Percentiles rank a stretch among this genome's conserved stretches.
phyloP scores from a whole-genome alignment of 2,113 vertebrate species.

The Serilophus lunatus region DNA sequence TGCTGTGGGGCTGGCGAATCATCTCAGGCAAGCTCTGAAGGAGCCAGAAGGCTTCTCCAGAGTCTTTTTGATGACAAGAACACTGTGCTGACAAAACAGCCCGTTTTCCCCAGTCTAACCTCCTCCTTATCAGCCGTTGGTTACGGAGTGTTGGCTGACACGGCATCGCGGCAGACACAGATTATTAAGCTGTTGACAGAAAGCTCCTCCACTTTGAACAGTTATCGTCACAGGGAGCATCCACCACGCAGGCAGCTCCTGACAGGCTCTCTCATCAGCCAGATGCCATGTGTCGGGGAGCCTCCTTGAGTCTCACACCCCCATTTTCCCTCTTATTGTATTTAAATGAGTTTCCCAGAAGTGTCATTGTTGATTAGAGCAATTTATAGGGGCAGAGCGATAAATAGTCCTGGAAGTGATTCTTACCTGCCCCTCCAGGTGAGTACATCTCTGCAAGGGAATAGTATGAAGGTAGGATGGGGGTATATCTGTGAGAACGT shows the following conservation, averaged over 20 bases:
- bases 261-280: constrained; percentile 53
- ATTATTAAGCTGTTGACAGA: constrained; percentile 63
- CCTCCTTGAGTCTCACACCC: background rate
- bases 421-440: background rate
- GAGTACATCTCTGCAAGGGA: background rate
- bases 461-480: background rate
- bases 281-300: background rate
- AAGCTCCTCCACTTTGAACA: constrained; percentile 30
- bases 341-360: background rate
- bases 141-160: constrained; percentile 39
- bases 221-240: constrained; percentile 47
- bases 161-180: background rate
- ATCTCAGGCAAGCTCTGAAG: fast-evolving
- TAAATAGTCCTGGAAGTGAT: background rate
- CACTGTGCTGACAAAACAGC: constrained; percentile 41
- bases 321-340: background rate
- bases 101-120: constrained; percentile 16
- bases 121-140: constrained; percentile 36
- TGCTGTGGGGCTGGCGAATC: background rate
- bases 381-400: fast-evolving
- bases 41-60: background rate
- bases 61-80: background rate
- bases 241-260: constrained; percentile 47
- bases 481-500: background rate
- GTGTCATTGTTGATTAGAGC: background rate